Conservation (phyloP, 2,113 vertebrate species). For the Oryzias celebensis region DNA sequence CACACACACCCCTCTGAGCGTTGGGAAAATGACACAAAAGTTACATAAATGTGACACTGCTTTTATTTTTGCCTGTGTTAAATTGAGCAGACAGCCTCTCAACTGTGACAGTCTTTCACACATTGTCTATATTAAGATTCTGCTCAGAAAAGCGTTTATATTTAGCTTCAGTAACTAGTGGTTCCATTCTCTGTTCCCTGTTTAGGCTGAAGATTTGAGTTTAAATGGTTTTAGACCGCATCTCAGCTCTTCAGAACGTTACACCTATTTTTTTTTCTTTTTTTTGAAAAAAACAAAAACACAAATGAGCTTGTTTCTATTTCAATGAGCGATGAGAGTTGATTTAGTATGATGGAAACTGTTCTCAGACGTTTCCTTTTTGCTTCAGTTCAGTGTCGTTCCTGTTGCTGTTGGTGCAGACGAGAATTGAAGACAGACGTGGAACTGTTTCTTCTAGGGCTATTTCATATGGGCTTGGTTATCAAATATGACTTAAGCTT, state of each 20-base stretch:
- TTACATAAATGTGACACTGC: conserved; percentile 65
- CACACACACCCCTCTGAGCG: not conserved
- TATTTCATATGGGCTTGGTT: conserved; percentile 43
- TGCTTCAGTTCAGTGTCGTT: conserved; percentile 31
- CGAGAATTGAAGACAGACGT: conserved; percentile 48
- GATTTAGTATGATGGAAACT: too few species aligned
- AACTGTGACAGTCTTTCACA: conserved; percentile 76
- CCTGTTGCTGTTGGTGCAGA: conserved; percentile 18
- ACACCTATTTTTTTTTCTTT: too few species aligned
- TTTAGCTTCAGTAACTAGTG: conserved; percentile 73
- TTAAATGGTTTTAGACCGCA: conserved; percentile 25
- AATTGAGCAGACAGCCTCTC: conserved; percentile 69
- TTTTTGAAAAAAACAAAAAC: not conserved
- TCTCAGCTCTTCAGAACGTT: conserved; percentile 2
- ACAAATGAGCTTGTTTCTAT: conserved; percentile 1
- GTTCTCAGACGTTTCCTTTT: not conserved
- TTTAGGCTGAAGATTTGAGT: conserved; percentile 57
- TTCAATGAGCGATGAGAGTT: conserved; percentile 1
- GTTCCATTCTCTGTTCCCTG: conserved; percentile 64
- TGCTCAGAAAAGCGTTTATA: conserved; percentile 77
- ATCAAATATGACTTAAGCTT: conserved; percentile 54
- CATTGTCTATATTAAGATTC: conserved; percentile 73
- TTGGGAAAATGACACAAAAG: conserved; percentile 49
- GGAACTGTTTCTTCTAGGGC: conserved; percentile 58
- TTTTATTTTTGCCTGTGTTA: conserved; percentile 73